Conservation (phyloP, 92 coral and sea anemone species). For the Actinernus sp. region DNA sequence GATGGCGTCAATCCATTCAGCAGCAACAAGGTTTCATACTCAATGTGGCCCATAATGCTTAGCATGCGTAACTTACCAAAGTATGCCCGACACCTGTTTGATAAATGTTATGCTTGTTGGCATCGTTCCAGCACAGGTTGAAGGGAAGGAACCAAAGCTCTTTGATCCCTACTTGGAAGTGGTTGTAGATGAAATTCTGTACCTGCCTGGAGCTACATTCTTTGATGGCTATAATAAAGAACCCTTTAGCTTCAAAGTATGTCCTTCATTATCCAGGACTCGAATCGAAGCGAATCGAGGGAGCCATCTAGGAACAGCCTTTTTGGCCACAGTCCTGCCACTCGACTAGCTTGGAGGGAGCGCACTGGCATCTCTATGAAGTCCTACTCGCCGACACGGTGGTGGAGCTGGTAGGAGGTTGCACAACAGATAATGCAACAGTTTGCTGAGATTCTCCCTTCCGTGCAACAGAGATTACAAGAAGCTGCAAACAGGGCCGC, state of each 20-base stretch:
- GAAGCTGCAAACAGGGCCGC: constrained; percentile 31
- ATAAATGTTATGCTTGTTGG: constrained; percentile 24
- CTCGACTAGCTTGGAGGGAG: constrained; percentile 34
- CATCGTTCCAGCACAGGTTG: constrained; percentile 6
- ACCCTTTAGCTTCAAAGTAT: constrained; percentile 35
- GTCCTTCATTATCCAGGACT: neutral
- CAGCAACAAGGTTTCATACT: constrained; percentile 19
- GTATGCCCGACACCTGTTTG: neutral
- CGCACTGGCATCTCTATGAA: constrained; percentile 38
- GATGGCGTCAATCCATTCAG: constrained; percentile 57
- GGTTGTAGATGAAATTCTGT: too few relatives aligned
- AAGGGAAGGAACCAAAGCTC: constrained; percentile 27
- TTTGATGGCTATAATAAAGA: constrained; percentile 41
- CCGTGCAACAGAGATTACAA: constrained; percentile 27
- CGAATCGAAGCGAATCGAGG: too few relatives aligned
- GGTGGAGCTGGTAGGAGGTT: too few relatives aligned
- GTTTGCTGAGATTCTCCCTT: constrained; percentile 50
- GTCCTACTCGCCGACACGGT: too few relatives aligned
- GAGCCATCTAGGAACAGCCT: too few relatives aligned
- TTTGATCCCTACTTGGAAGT: too few relatives aligned
- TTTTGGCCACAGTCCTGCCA: constrained; percentile 51
- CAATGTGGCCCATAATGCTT: constrained; percentile 39
- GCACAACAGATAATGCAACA: too few relatives aligned
- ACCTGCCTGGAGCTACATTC: too few relatives aligned
- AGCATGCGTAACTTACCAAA: constrained; percentile 9